Base-by-base conservation (phyloP, 2,113 vertebrate species). In the Ochotona curzoniae region DNA sequence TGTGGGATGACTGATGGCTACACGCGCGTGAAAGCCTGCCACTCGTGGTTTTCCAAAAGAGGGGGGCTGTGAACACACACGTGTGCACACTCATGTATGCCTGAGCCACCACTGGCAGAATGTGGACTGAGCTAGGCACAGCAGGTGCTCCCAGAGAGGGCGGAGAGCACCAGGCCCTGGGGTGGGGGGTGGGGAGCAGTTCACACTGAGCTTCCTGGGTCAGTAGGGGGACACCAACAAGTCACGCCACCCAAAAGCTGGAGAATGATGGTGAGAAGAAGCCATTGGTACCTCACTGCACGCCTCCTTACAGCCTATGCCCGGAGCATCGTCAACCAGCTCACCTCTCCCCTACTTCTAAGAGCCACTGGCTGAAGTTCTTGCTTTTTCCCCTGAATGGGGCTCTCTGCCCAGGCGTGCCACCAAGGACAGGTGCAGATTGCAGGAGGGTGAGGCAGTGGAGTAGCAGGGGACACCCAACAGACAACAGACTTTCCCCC, bases 101-200 rank as follows among this genome's bases (percentile, higher is more conserved):
- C 1, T 49, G 38, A 30, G 73, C 74, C 32, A 44, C n/a, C 81
- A 78, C 80, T 17, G 71, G 5, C 54, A 57, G 73, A 38, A 18
- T 30, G 13, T 35, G 30, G 25, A 18, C 74, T 11, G 74, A 79
- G 64, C 32, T 17, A 6, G 85, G 38, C 74, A 87, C 73, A 5
- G 7, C 0, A 60, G 82, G 35, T 3, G 9, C 38, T 66, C 51
- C 0, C 1, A 61, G 2, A 1, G 10, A 47, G 1, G 23, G 32
- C 6, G 23, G 9, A 15, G 38, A 73, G 26, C 25, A 7, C 21
- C 1, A 5, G n/a, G 54, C 15, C 54, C 54, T 17, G 54, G 17
- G 11, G 3, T 4, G 6, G 28, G 47, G 47, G n/a, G 20, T 30
- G 30, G 70, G 47, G 26, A 44, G 64, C 51, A 25, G 30, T n/a